Percentiles rank a stretch among this genome's conserved stretches.
These are phyloP conservation scores for Cynopterus brachyotis DNA, from an alignment of 2,113 vertebrate species.

Conservation along the genomic window DNA sequence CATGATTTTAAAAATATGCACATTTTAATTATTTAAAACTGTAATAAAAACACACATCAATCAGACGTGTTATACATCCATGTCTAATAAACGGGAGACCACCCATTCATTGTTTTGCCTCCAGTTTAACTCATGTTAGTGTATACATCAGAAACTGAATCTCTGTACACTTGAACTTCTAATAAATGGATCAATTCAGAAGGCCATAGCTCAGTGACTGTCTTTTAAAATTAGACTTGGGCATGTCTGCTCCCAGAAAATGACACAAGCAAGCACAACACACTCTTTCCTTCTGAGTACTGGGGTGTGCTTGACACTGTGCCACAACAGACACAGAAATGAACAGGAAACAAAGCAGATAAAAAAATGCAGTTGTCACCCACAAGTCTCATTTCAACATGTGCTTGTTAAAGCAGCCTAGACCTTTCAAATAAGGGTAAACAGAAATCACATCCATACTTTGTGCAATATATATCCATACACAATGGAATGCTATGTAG, in stretches of 20 bases:
- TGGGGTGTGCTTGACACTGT: neutral
- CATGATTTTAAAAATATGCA: neutral
- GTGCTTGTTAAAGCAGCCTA: neutral
- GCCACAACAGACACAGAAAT: neutral
- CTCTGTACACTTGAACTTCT: neutral
- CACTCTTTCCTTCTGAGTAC: neutral
- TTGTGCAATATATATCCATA: neutral
- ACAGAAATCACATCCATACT: neutral
- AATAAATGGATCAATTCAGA: neutral
- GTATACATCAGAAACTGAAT: neutral
- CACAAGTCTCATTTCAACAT: neutral
- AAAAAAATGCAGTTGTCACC: neutral
- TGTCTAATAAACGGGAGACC: neutral
- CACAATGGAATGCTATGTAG: neutral
- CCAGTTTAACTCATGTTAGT: neutral
- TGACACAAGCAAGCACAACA: neutral
- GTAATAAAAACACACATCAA: neutral
- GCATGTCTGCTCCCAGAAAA: neutral
- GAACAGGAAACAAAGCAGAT: neutral
- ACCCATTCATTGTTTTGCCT: neutral
- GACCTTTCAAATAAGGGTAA: neutral
- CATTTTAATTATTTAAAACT: constrained; percentile 7
- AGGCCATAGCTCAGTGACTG: neutral
- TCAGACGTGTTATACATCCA: neutral
- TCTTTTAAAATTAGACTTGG: neutral